A percentile compares a stretch with the other conserved stretches of the same genome.
These are phyloP conservation scores for Schizaphis graminum DNA, from an alignment of 2,888 invertebrate genomes.

Conservation along the genomic window DNA sequence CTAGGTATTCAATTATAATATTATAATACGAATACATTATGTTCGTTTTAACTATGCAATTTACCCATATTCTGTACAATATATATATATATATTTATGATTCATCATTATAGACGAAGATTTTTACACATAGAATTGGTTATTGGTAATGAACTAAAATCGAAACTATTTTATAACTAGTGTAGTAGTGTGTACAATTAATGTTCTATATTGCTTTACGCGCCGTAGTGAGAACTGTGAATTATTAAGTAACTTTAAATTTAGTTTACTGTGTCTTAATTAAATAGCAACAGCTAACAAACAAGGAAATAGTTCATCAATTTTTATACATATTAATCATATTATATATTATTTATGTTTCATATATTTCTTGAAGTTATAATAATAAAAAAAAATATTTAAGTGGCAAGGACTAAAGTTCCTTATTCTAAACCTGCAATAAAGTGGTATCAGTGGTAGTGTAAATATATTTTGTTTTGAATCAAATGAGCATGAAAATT, in stretches of 20 bases:
- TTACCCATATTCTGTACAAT: not conserved
- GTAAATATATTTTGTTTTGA: not conserved
- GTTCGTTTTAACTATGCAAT: not conserved
- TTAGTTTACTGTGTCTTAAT: conserved; percentile 17
- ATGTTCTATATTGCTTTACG: not conserved
- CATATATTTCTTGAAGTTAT: not conserved
- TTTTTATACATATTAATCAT: not conserved
- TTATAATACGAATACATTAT: not conserved
- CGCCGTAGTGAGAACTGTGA: not conserved
- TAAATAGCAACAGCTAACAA: not conserved
- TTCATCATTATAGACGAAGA: not conserved
- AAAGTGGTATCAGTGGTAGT: not conserved
- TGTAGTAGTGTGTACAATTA: too few species aligned
- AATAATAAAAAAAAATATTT: not conserved
- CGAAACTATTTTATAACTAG: not conserved
- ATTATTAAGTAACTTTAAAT: conserved; percentile 20
- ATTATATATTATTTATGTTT: not conserved
- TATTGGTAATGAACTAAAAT: not conserved
- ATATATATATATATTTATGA: not conserved
- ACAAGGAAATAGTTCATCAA: not conserved
- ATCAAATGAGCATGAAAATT: not conserved
- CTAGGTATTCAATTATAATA: not conserved
- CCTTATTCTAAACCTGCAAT: not conserved
- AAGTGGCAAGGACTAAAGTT: not conserved
- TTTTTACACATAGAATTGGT: not conserved